Conservation (phyloP, 2,797 vertebrate genomes). For the Acipenser ruthenus region DNA sequence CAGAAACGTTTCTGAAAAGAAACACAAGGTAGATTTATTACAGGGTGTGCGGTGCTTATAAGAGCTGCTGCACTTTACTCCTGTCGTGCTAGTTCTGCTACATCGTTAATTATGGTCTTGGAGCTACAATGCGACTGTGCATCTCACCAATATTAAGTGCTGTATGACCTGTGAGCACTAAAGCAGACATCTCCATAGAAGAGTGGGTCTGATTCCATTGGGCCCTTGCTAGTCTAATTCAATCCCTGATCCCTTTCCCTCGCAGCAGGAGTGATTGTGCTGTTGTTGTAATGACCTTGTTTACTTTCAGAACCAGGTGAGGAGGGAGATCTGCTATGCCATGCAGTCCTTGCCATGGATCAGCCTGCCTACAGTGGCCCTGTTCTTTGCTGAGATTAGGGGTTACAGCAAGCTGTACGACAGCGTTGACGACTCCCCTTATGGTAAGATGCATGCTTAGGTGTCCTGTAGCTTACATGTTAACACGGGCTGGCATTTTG, state of each 20-base stretch:
- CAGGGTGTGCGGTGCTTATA: no score
- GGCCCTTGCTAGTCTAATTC: background rate
- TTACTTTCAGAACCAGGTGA: slow-evolving; percentile 75
- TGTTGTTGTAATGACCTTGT: background rate
- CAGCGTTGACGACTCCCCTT: slow-evolving; percentile 60
- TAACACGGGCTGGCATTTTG: no score
- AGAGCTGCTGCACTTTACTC: no score
- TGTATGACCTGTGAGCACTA: no score
- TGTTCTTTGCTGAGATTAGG: slow-evolving; percentile 83
- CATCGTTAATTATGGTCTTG: no score
- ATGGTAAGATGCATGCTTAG: slow-evolving; percentile 52
- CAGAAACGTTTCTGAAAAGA: no score
- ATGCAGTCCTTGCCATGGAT: slow-evolving; percentile 81
- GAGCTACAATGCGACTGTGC: no score
- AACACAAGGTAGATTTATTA: no score
- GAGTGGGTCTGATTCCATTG: background rate
- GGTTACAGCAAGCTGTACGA: slow-evolving; percentile 91
- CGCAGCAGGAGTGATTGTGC: background rate
- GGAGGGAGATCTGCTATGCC: slow-evolving; percentile 71
- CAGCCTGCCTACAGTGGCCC: slow-evolving; percentile 77
- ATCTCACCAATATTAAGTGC: no score
- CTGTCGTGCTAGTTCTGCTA: no score
- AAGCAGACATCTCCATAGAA: no score
- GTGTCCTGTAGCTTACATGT: background rate
- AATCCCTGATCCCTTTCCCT: background rate